Conservation (phyloP, 2,113 vertebrate species). For the Lagopus muta region DNA sequence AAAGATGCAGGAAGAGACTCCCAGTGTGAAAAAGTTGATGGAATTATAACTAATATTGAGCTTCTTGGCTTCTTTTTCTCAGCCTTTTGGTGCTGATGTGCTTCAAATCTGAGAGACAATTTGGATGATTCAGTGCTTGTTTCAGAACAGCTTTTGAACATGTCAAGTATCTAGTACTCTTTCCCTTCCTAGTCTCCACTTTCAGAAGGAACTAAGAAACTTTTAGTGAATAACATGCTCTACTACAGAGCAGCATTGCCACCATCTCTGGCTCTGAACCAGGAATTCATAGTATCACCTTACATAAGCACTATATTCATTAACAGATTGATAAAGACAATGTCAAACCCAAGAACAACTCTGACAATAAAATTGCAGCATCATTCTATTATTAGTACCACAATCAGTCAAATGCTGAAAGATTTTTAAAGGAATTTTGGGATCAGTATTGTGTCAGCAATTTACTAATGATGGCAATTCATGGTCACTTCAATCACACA, state of each 20-base stretch:
- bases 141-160: neutral
- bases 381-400: conserved; percentile 67
- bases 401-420: conserved; percentile 68
- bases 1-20: neutral
- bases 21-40: neutral
- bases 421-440: conserved; percentile 64
- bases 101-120: neutral
- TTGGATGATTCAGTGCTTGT: neutral
- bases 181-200: neutral
- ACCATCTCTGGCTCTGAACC: conserved; percentile 25
- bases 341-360: conserved; percentile 59
- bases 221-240: neutral
- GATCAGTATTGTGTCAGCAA: conserved; percentile 45
- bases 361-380: conserved; percentile 66
- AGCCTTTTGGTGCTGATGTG: neutral
- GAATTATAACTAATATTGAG: neutral
- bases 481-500: conserved; percentile 10
- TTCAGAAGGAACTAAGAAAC: conserved; percentile 5
- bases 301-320: conserved; percentile 67
- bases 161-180: neutral
- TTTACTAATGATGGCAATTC: conserved; percentile 48
- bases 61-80: neutral
- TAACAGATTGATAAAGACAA: conserved; percentile 67
- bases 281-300: conserved; percentile 35
- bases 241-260: neutral